Evolutionary conservation across 1,140 invertebrate genomes (phyloP), one percentile per base, ranked within the genome.

Genomic region (Macrostomum lignano): DNA sequence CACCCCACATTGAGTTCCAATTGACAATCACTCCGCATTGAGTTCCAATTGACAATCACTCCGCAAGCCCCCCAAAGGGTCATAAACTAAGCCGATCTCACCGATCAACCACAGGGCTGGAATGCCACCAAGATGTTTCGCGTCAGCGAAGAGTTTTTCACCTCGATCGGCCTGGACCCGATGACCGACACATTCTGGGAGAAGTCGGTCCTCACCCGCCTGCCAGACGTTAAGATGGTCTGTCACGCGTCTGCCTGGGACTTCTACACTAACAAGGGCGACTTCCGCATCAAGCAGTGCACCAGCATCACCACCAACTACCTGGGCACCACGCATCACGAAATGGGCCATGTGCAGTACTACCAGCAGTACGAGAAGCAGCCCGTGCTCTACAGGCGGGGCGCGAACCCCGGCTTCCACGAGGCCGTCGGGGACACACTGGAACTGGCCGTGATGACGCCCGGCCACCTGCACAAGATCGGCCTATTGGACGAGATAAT

Each of bases 161-260:
- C 63, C 10, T 79, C 74, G 0, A 60, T 88, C 21, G 78, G 79
- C 41, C 51, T 88, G 24, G 67, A 66, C 1, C 66, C 68, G 1
- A 72, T 88, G 71, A 70, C 77, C 0, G 57, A 52, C 17, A 44
- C 40, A 17, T 67, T 67, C 45, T 67, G 63, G 64, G 44, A 60
- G 3, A 41, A 55, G 3, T 65, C 64, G 3, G 58, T 67, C 42
- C 39, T 67, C 7, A 49, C 49, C 29, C 65, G 63, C 38, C 63
- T 48, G 49, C 63, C 35, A 0, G 71, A 76, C 38, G 55, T 70
- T 0, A 9, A 48, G 3, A 48, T 65, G 7, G 70, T 79, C 3
- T 88, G 79, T 44, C 77, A 86, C 46, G 74, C 78, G 0, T 75
- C 82, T 68, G 77, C 77, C 3, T 84, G 77, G 77, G 77, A 84